Evolutionary conservation across 2,113 vertebrate species (phyloP).

Genomic region (Dicentrarchus labrax): DNA sequence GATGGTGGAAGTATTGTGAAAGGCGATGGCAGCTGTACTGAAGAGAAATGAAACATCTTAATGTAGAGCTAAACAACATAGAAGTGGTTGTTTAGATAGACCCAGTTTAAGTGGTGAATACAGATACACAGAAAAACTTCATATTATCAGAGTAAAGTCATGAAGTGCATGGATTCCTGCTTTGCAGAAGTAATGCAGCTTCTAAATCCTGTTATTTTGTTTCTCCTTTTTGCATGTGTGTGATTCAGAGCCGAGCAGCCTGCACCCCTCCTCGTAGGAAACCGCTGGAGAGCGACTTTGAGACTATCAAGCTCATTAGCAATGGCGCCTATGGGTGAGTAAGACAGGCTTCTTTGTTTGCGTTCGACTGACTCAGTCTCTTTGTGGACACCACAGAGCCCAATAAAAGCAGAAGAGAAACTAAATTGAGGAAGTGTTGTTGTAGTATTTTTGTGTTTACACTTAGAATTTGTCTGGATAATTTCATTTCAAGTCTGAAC

Average conservation of each 20-base stretch:
- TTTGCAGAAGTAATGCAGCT: neutral
- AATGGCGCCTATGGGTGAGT: constrained; percentile 96
- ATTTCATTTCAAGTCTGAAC: constrained; percentile 23
- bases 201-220: constrained; percentile 23
- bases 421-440: constrained; percentile 34
- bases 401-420: constrained; percentile 47
- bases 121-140: neutral
- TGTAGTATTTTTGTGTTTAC: constrained; percentile 29
- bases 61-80: neutral
- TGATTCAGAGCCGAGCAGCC: constrained; percentile 81
- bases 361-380: constrained; percentile 26
- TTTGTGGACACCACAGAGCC: constrained; percentile 24
- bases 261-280: constrained; percentile 86
- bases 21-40: neutral
- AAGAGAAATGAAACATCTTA: neutral
- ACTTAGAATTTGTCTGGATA: constrained; percentile 6
- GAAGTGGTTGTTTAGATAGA: neutral
- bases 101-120: neutral
- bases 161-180: constrained; percentile 8
- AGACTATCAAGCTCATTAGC: constrained; percentile 96
- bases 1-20: neutral
- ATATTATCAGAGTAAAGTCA: neutral
- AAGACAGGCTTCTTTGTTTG: constrained; percentile 44
- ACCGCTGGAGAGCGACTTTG: constrained; percentile 93
- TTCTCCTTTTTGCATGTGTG: neutral